These are phyloP conservation scores for Crypturellus tataupa DNA, from an alignment of 2,797 vertebrate genomes.

Conservation along the genomic window DNA sequence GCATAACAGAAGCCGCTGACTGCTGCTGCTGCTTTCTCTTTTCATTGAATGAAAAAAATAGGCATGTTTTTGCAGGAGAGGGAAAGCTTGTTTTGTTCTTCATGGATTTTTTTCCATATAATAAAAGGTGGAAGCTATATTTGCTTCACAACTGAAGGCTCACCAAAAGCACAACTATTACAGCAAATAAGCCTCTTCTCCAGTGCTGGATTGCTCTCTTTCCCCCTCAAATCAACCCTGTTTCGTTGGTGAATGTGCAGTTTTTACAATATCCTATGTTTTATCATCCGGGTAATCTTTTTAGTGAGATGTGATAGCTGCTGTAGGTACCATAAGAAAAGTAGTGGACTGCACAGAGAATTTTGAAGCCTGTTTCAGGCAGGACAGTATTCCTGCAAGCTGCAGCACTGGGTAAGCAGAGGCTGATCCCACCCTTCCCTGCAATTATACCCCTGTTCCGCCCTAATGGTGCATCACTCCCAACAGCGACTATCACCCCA, in stretches of 20 bases:
- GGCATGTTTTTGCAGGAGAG: not conserved
- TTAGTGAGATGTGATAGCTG: not conserved
- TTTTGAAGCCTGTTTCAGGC: not conserved
- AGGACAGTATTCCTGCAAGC: not conserved
- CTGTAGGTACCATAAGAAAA: not conserved
- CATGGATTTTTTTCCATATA: not conserved
- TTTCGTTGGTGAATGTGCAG: not conserved
- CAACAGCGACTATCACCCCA: constrained; percentile 30
- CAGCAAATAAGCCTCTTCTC: not conserved
- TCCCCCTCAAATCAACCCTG: not conserved
- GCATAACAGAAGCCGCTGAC: not conserved
- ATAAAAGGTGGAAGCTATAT: not conserved
- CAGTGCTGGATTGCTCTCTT: not conserved
- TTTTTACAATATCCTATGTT: not conserved
- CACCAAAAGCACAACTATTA: not conserved
- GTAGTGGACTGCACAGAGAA: not conserved
- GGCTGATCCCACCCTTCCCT: constrained; percentile 59
- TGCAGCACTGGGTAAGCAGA: constrained; percentile 49
- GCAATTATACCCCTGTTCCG: constrained; percentile 77
- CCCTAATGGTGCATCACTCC: constrained; percentile 50
- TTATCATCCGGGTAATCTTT: not conserved
- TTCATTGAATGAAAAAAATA: not conserved
- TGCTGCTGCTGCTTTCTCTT: not conserved
- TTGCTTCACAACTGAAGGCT: not conserved
- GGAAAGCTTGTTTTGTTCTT: not conserved